These are phyloP conservation scores for Heliconius hermathena DNA, from an alignment of 1,140 invertebrate species.

Conservation along the genomic window DNA sequence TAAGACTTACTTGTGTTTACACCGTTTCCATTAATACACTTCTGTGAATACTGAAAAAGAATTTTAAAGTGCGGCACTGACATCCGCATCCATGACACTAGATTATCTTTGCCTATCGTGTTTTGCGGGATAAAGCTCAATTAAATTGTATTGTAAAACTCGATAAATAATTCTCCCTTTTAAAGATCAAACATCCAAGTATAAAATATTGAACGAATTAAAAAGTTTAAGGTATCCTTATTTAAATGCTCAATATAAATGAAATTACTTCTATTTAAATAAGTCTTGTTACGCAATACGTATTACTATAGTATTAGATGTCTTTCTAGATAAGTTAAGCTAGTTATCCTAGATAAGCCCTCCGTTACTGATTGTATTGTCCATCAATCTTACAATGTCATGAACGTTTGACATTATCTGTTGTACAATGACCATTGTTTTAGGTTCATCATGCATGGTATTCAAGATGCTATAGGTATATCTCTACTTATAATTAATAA, in stretches of 20 bases:
- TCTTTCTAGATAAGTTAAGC: not conserved
- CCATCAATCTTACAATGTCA: conserved; percentile 13
- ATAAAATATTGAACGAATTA: too few relatives aligned
- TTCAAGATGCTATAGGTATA: not conserved
- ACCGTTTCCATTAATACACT: too few relatives aligned
- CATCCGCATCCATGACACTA: too few relatives aligned
- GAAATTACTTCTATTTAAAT: not conserved
- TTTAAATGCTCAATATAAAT: not conserved
- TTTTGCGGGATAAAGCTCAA: too few relatives aligned
- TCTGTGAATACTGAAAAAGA: too few relatives aligned
- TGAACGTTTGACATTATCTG: not conserved
- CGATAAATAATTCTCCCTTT: too few relatives aligned
- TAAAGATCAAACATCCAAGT: too few relatives aligned
- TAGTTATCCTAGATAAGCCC: conserved; percentile 3
- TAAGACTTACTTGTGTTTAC: too few relatives aligned
- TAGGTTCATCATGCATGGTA: not conserved
- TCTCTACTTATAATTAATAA: not conserved
- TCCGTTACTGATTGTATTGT: not conserved
- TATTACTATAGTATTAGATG: not conserved
- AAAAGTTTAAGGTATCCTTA: not conserved
- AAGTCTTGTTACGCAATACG: not conserved
- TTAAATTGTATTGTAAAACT: too few relatives aligned
- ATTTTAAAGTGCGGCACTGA: too few relatives aligned
- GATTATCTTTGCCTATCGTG: too few relatives aligned
- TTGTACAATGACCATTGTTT: not conserved